Base-by-base conservation (phyloP, 2,888 invertebrate species). In the Scaptomyza caliginosa region DNA sequence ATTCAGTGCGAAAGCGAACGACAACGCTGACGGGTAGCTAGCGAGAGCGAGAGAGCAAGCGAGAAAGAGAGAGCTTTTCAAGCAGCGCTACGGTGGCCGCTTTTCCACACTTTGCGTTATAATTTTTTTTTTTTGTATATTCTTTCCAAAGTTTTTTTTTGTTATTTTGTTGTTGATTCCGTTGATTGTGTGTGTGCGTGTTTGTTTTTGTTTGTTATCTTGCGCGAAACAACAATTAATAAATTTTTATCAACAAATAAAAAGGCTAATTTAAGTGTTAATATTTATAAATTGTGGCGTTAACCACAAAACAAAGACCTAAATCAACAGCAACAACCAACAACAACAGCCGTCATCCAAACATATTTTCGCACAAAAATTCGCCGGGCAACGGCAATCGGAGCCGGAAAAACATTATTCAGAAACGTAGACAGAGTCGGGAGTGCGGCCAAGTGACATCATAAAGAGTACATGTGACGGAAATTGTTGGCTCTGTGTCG, bases 1-100 rank as follows among this genome's bases (percentile, higher is more conserved):
- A 77, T 77, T 77, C 77, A 77, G 77, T 77, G 79, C 76, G 64
- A 77, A 77, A 69, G 76, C 77, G 76, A 78, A 78, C 77, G 79
- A 67, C 76, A 72, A 70, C 51, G 74, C 74, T 57, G 49, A 60
- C 75, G 77, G 77, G 52, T 52, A 39, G 49, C 4, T n/a, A 32
- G 30, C 17, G 46, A 24, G 67, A 46, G 40, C 28, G 40, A 46
- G 48, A 39, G 52, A 42, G 62, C 13, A 48, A 50, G 56, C 28
- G 48, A 39, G 50, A 54, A 34, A 45, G 8, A 45, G 21, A 67
- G 63, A 28, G 57, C 51, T 42, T 67, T 43, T 60, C 11, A 50
- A 49, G 64, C 69, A 62, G 30, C 49, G 16, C 34, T 39, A 28
- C 42, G 43, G 38, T 58, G 45, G 46, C 56, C 69, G 66, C 62